Base-by-base conservation (phyloP, 1,140 invertebrate species). In the Arctopsyche grandis region DNA sequence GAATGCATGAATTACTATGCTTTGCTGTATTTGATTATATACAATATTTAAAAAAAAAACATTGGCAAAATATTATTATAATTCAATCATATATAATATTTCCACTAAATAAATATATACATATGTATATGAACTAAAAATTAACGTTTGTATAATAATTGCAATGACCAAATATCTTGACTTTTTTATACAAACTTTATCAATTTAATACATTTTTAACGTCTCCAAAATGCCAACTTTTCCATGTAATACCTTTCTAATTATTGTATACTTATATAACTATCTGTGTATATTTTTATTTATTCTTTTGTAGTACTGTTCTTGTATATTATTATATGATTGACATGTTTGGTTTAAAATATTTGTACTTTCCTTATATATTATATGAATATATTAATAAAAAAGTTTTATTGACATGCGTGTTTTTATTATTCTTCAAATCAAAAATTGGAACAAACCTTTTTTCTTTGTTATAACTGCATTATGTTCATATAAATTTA, bases 221-320 rank as follows among this genome's bases (percentile, higher is more conserved):
- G 24, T 66, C 63, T 66, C 63, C 63, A 66, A 66, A 66, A 66
- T 66, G 63, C 63, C 63, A 66, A 66, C 24, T 66, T 66, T 66
- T 66, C 63, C 63, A 66, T 66, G 24, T 26, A 26, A 52, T 52
- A 52, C 12, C 16, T 38, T 14, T 52, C 16, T 52, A 52, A 52
- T 52, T 3, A 5, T 52, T 52, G 10, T 52, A 14, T 52, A 7
- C 44, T 46, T 46, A 5, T 52, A 52, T 12, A 52, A 14, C 12
- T 52, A 12, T 16, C 3, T 5, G 12, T 52, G 44, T 38, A 38
- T 38, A 38, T 38, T 38, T 4, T 38, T 38, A 4, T n/a, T 38
- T 38, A 4, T 38, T 38, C 29, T 38, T 38, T 38, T 38, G 29
- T 38, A 38, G 29, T 38, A 38, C 29, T 38, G 7, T 38, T 38